These are phyloP conservation scores for Polyommatus icarus DNA, from an alignment of 2,888 invertebrate species.

Conservation along the genomic window DNA sequence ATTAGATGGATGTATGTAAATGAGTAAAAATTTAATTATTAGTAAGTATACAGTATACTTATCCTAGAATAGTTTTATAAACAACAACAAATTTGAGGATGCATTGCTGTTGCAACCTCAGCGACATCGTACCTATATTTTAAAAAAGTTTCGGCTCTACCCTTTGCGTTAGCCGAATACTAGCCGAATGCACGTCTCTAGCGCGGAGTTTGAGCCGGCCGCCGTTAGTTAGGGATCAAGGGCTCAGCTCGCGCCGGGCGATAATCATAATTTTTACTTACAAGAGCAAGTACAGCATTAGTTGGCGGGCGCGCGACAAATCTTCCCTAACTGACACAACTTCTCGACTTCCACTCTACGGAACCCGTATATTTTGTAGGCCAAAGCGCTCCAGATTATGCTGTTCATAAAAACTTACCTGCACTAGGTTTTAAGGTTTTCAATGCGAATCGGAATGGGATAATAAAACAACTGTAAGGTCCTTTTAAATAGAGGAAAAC, in stretches of 20 bases:
- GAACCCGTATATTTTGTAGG: conserved; percentile 32
- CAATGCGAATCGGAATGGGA: neutral
- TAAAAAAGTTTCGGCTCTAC: neutral
- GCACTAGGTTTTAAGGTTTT: neutral
- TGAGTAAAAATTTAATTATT: no score
- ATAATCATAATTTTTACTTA: conserved; percentile 82
- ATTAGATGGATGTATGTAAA: no score
- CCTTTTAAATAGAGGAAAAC: no score
- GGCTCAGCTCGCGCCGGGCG: conserved; percentile 73
- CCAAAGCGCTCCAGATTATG: conserved; percentile 29
- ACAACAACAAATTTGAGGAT: no score
- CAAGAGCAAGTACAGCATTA: conserved; percentile 74
- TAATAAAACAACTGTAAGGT: no score
- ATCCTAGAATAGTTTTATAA: no score
- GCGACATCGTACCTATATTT: no score
- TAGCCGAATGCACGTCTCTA: neutral
- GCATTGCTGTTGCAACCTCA: neutral
- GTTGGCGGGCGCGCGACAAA: conserved; percentile 72
- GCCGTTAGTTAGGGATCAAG: conserved; percentile 78
- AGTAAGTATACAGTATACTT: no score
- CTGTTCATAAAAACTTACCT: conserved; percentile 7
- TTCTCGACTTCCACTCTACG: conserved; percentile 65
- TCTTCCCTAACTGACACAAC: conserved; percentile 76
- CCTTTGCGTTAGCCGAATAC: neutral
- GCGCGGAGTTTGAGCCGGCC: conserved; percentile 48